These are phyloP conservation scores for Sarcophaga peregrina DNA, from an alignment of 1,140 invertebrate genomes.

Conservation along the genomic window DNA sequence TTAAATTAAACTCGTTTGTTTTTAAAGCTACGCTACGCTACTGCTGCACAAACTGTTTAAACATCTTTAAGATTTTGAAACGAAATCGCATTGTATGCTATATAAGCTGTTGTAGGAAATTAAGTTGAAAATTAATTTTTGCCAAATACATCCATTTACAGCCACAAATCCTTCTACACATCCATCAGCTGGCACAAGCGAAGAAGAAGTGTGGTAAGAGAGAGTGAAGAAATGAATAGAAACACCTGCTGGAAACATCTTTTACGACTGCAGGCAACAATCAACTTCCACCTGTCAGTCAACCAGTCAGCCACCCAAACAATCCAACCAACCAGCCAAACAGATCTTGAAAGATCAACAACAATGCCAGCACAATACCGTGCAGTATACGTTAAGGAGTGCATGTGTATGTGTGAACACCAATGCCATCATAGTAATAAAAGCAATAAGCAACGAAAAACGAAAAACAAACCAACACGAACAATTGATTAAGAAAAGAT, in stretches of 20 bases:
- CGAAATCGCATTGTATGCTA: not conserved
- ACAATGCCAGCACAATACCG: too few relatives aligned
- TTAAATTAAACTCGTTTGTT: too few relatives aligned
- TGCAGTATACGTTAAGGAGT: too few relatives aligned
- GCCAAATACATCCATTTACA: not conserved
- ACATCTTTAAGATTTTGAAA: not conserved
- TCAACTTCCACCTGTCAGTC: not conserved
- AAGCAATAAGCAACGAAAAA: not conserved
- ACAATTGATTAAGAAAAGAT: conserved; percentile 5
- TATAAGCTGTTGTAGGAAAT: not conserved
- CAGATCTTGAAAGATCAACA: not conserved
- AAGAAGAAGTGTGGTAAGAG: not conserved
- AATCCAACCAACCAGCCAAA: too few relatives aligned
- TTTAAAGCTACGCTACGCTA: too few relatives aligned
- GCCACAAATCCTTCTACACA: not conserved
- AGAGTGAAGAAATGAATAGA: not conserved
- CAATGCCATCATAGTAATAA: too few relatives aligned
- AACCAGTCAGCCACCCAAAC: too few relatives aligned
- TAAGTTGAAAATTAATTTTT: not conserved
- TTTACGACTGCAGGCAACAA: not conserved
- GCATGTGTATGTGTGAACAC: not conserved
- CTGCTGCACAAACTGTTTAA: too few relatives aligned
- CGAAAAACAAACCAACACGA: not conserved
- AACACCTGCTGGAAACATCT: too few relatives aligned
- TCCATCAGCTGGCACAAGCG: not conserved